A percentile compares a stretch with the other conserved stretches of the same genome.
phyloP scores from a whole-genome alignment of 2,888 invertebrate genomes.

The Zaprionus obscuricornis region DNA sequence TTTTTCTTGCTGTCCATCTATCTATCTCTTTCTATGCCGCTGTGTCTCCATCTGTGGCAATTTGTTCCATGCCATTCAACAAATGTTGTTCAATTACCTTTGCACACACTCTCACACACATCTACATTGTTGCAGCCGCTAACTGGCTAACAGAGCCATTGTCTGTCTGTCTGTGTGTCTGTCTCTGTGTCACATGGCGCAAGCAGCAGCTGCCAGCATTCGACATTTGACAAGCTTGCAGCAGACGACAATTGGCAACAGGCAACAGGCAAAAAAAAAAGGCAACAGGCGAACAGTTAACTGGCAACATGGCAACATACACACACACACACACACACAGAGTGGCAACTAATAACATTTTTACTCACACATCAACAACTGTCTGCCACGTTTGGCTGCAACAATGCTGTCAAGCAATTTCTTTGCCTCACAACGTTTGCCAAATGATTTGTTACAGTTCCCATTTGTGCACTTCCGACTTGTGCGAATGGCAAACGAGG shows the following conservation, averaged over 20 bases:
- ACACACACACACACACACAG: too few relatives aligned
- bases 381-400: conserved; percentile 11
- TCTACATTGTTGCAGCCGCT: conserved; percentile 42
- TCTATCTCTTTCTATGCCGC: too few relatives aligned
- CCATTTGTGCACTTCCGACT: conserved; percentile 25
- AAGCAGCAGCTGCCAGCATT: conserved; percentile 47
- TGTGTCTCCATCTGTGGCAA: conserved; percentile 40
- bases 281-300: conserved; percentile 5
- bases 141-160: conserved; percentile 46
- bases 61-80: conserved; percentile 76
- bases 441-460: conserved; percentile 57
- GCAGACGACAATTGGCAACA: conserved; percentile 35
- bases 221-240: conserved; percentile 60
- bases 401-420: conserved; percentile 5
- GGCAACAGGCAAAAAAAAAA: conserved; percentile 18
- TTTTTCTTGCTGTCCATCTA: background rate
- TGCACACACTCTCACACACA: conserved; percentile 9
- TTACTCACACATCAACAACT: conserved; percentile 5
- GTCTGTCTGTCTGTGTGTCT: conserved; percentile 25
- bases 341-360: conserved; percentile 43
- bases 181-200: conserved; percentile 48
- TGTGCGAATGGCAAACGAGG: background rate
- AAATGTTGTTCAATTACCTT: conserved; percentile 79
- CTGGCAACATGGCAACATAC: conserved; percentile 8
- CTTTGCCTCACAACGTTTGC: conserved; percentile 14